A percentile compares a stretch with the other conserved stretches of the same genome.
Conservation (phyloP, 2,888 invertebrate genomes). For the Brenthis ino region DNA sequence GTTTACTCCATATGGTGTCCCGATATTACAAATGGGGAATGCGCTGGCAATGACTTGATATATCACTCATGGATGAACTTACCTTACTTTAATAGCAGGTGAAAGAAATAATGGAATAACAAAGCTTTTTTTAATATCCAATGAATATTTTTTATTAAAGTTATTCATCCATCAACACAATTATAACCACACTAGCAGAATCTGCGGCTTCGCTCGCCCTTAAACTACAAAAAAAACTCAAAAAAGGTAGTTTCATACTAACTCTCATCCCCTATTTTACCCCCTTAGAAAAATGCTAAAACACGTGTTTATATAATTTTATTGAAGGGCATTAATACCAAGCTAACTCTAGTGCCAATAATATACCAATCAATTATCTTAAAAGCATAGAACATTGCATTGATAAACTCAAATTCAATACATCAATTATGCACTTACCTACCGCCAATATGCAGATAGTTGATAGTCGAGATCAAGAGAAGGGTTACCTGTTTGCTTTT, state of each 20-base stretch:
- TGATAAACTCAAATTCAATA: conserved; percentile 11
- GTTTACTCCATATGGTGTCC: conserved; percentile 43
- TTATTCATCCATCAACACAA: no score
- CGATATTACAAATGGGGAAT: conserved; percentile 63
- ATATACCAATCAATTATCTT: conserved; percentile 8
- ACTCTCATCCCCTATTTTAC: no score
- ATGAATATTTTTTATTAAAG: no score
- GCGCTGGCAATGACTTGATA: conserved; percentile 52
- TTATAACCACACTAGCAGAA: no score
- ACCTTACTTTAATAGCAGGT: neutral
- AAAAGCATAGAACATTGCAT: conserved; percentile 10
- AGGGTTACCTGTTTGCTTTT: conserved; percentile 32
- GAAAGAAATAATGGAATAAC: no score
- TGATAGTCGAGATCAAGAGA: conserved; percentile 23
- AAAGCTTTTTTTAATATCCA: no score
- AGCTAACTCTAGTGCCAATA: neutral
- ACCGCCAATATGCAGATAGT: conserved; percentile 18
- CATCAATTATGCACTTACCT: conserved; percentile 7
- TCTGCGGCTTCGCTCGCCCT: no score
- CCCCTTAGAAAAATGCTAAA: no score
- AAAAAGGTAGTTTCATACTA: no score
- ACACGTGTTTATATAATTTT: no score
- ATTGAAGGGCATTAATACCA: no score
- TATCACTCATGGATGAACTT: conserved; percentile 29
- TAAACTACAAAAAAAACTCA: no score